A percentile compares a stretch with the other conserved stretches of the same genome.
Conservation (phyloP, 2,797 vertebrate genomes). For the Myotis pilosus region DNA sequence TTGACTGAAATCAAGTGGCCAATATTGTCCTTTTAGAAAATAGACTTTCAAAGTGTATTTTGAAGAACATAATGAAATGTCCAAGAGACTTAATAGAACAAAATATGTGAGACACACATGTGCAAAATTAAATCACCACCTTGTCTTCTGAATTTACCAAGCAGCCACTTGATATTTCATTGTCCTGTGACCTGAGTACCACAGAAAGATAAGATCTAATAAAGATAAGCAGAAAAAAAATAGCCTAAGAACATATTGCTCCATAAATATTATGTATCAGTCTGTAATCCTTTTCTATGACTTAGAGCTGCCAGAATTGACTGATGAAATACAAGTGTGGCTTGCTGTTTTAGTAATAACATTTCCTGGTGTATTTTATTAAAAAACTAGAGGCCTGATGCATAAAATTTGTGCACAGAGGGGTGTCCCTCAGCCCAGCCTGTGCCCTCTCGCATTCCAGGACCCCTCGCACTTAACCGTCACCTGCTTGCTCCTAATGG, state of each 20-base stretch:
- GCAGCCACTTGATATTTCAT: background rate
- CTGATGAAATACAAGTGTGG: background rate
- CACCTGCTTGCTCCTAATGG: too few relatives aligned
- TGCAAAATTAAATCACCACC: background rate
- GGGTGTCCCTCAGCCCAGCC: too few relatives aligned
- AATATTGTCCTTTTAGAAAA: background rate
- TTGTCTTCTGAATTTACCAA: background rate
- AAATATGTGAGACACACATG: background rate
- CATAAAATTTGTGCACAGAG: too few relatives aligned
- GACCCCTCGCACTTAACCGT: too few relatives aligned
- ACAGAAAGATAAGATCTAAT: background rate
- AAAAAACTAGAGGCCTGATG: background rate
- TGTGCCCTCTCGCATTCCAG: too few relatives aligned
- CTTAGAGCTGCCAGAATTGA: background rate
- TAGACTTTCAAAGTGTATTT: background rate
- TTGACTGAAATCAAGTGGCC: background rate
- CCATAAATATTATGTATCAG: background rate
- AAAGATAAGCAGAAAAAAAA: background rate
- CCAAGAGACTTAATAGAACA: background rate
- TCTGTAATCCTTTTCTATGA: background rate
- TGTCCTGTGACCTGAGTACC: background rate
- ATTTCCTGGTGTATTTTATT: background rate
- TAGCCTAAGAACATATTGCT: background rate
- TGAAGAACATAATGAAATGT: background rate
- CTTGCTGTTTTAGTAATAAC: background rate